A percentile compares a stretch with the other conserved stretches of the same genome.
Evolutionary conservation across 1,140 invertebrate species (phyloP).

Genomic region (Odontomachus brunneus): DNA sequence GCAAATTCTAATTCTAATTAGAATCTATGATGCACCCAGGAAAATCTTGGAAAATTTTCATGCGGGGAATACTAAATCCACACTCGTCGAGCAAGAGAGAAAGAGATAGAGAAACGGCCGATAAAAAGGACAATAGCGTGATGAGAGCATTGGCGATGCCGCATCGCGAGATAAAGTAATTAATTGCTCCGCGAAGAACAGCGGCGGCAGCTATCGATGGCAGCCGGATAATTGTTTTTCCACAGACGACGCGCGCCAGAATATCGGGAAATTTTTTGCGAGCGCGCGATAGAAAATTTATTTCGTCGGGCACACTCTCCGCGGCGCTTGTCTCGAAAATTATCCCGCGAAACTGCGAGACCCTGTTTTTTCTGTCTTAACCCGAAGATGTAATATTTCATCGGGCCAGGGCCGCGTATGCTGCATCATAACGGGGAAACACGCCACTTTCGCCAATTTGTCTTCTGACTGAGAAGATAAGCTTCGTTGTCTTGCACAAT

Average conservation of each 20-base stretch:
- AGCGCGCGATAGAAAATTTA: constrained; percentile 5
- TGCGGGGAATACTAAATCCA: no score
- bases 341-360: background rate
- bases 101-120: background rate
- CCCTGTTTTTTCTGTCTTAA: background rate
- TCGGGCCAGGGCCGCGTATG: background rate
- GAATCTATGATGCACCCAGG: no score
- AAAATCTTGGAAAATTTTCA: no score
- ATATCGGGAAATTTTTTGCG: constrained; percentile 46
- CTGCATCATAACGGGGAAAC: no score
- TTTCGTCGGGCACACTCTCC: background rate
- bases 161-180: constrained; percentile 53
- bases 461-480: background rate
- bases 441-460: background rate
- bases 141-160: constrained; percentile 10
- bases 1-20: no score
- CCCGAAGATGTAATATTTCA: constrained; percentile 15
- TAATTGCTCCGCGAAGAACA: constrained; percentile 28
- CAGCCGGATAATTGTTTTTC: constrained; percentile 51
- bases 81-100: no score
- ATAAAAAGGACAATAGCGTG: background rate
- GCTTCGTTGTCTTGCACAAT: background rate
- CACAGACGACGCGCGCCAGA: background rate
- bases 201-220: constrained; percentile 24
- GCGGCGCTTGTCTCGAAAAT: constrained; percentile 13